Evolutionary conservation across 2,113 vertebrate genomes (phyloP).

Genomic region (Corythornis vintsioides): DNA sequence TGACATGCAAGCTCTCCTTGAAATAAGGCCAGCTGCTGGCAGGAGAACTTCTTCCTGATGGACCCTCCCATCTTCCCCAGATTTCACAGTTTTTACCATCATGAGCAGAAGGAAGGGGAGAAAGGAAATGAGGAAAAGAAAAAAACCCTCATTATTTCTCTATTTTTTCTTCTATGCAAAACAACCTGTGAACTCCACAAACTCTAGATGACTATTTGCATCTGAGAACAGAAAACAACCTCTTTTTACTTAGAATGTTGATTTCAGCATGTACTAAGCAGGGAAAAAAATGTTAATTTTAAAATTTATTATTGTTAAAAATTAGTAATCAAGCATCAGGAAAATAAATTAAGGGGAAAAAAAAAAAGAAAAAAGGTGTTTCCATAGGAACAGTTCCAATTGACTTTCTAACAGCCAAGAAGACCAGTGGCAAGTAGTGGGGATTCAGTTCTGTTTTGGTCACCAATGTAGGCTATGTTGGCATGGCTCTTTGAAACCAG

Average conservation of each 20-base stretch:
- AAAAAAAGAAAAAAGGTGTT: not conserved
- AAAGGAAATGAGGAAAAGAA: not conserved
- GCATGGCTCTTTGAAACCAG: not conserved
- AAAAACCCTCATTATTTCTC: not conserved
- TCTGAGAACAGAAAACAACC: not conserved
- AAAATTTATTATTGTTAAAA: not conserved
- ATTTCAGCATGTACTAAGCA: not conserved
- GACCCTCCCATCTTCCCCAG: not conserved
- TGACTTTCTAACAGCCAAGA: not conserved
- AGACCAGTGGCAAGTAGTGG: not conserved
- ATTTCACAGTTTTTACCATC: not conserved
- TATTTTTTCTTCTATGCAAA: not conserved
- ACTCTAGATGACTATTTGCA: not conserved
- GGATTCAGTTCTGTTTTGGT: not conserved
- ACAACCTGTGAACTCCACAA: not conserved
- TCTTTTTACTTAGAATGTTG: not conserved
- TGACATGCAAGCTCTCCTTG: not conserved
- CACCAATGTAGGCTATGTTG: not conserved
- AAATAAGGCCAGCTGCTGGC: not conserved
- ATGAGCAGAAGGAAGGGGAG: not conserved
- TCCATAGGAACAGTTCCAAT: not conserved
- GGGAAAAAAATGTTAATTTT: not conserved
- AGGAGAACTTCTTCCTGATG: not conserved
- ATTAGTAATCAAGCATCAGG: not conserved
- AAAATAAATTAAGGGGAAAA: too few species aligned